These are phyloP conservation scores for Gouania willdenowi DNA, from an alignment of 2,797 vertebrate species.

Conservation along the genomic window DNA sequence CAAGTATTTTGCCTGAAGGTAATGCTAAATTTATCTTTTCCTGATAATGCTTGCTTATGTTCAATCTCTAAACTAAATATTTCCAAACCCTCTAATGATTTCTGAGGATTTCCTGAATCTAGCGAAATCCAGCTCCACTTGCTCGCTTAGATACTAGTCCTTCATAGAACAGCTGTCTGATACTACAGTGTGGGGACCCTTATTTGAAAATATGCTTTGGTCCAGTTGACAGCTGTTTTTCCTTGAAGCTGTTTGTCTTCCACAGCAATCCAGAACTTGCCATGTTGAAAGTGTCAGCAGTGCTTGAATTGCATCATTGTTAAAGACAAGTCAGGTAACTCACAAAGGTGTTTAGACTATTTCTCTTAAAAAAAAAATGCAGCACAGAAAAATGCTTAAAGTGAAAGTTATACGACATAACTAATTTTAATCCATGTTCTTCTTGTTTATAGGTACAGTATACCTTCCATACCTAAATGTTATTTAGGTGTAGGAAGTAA, in stretches of 20 bases:
- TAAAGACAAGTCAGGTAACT: slow-evolving; percentile 17
- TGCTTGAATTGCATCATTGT: slow-evolving; percentile 29
- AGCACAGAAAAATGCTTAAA: no score
- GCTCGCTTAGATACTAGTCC: slow-evolving; percentile 13
- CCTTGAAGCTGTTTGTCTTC: slow-evolving; percentile 27
- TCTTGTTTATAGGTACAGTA: no score
- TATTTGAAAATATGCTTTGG: slow-evolving; percentile 25
- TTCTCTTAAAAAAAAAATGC: no score
- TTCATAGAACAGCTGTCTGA: slow-evolving; percentile 24
- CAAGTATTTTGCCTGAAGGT: slow-evolving; percentile 46
- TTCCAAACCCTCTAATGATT: slow-evolving; percentile 30
- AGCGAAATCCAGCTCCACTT: background rate
- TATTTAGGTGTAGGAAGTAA: no score
- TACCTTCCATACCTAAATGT: no score
- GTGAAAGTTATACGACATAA: no score
- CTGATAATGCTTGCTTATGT: slow-evolving; percentile 19
- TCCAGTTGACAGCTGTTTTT: slow-evolving; percentile 42
- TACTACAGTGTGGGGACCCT: slow-evolving; percentile 4
- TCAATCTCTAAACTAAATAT: slow-evolving; percentile 17
- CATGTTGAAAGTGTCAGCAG: slow-evolving; percentile 21
- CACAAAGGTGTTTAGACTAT: no score
- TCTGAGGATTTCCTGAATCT: slow-evolving; percentile 11
- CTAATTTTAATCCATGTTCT: no score
- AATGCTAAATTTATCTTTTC: slow-evolving; percentile 30
- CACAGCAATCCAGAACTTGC: slow-evolving; percentile 29